phyloP scores from a whole-genome alignment of 2,113 vertebrate species.

The Hipposideros armiger region DNA sequence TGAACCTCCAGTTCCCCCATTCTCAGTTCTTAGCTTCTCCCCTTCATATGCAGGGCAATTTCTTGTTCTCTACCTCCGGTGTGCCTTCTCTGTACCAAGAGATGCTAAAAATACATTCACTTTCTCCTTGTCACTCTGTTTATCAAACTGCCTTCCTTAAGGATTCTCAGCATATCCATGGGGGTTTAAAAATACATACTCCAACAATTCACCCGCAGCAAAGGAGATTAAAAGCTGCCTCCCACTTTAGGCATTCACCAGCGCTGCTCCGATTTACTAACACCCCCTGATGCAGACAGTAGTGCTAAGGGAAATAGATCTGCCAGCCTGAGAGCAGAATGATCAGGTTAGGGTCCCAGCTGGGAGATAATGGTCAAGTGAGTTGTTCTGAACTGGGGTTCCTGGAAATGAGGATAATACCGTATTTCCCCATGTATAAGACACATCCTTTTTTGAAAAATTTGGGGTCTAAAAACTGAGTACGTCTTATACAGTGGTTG shows the following conservation, averaged over 20 bases:
- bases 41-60: background rate
- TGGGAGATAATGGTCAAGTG: background rate
- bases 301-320: background rate
- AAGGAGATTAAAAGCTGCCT: slow-evolving; percentile 52
- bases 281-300: background rate
- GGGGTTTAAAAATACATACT: slow-evolving; percentile 76
- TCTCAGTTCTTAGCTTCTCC: background rate
- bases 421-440: too few relatives aligned
- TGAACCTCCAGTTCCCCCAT: background rate
- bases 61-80: slow-evolving; percentile 38
- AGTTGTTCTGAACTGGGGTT: background rate
- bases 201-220: slow-evolving; percentile 57
- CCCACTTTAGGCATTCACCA: background rate
- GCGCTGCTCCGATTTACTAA: background rate
- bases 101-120: slow-evolving; percentile 76
- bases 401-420: background rate
- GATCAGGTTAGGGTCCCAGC: background rate
- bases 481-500: too few relatives aligned
- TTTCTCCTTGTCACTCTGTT: slow-evolving; percentile 67
- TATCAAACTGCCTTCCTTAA: slow-evolving; percentile 75
- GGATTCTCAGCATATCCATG: slow-evolving; percentile 57
- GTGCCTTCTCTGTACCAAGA: slow-evolving; percentile 39
- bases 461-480: too few relatives aligned
- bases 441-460: too few relatives aligned
- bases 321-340: background rate